A percentile compares a stretch with the other conserved stretches of the same genome.
These are phyloP conservation scores for Umimayanthus kanabou DNA, from an alignment of 92 coral and sea anemone species.

Conservation along the genomic window DNA sequence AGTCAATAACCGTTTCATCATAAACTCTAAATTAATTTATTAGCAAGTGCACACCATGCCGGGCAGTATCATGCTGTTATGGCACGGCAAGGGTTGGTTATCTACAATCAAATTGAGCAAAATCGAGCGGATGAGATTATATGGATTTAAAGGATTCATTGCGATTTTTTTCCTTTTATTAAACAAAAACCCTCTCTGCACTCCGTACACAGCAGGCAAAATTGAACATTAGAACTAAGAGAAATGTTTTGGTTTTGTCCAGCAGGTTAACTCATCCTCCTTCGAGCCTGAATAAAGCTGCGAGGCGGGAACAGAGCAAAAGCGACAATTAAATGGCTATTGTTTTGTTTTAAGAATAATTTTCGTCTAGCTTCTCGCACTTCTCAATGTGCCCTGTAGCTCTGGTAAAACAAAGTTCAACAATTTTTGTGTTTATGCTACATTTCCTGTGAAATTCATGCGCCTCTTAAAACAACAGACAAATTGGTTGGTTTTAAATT, in stretches of 20 bases:
- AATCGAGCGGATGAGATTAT: conserved; percentile 27
- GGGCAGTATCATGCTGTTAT: conserved; percentile 40
- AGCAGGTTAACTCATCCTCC: conserved; percentile 25
- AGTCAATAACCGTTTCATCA: conserved; percentile 28
- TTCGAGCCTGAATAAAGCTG: background rate
- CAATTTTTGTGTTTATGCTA: conserved; percentile 1
- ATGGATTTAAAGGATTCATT: background rate
- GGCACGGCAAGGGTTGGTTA: conserved; percentile 33
- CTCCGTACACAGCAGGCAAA: background rate
- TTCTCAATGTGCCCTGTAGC: background rate
- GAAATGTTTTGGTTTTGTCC: background rate
- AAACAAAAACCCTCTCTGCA: background rate
- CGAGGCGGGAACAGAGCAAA: conserved; percentile 1
- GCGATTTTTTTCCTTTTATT: background rate
- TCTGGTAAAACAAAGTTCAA: background rate
- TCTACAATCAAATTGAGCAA: conserved; percentile 31
- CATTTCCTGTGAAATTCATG: background rate
- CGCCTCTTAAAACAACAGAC: background rate
- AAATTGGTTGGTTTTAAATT: background rate
- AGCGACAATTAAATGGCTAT: conserved; percentile 16
- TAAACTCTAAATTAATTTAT: conserved; percentile 40
- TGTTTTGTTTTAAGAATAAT: conserved; percentile 23
- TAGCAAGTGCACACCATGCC: conserved; percentile 48
- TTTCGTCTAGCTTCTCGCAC: background rate
- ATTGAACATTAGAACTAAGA: background rate